Percentiles rank a stretch among this genome's conserved stretches.
Evolutionary conservation across 53 echinoderm and acorn worm species (phyloP).

Genomic region (Arbacia lixula): DNA sequence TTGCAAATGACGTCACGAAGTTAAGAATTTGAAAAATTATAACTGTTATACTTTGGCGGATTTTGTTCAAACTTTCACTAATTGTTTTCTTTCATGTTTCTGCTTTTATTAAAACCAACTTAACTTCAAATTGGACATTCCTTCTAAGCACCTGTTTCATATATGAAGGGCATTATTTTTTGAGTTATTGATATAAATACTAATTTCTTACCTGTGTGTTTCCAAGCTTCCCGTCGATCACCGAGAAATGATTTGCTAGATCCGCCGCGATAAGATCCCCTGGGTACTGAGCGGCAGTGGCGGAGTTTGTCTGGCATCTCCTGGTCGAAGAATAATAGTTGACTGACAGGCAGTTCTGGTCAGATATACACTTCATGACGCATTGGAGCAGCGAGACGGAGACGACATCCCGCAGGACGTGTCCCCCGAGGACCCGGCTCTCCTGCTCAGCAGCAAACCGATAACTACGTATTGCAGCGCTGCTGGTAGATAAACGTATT

Average conservation of each 20-base stretch:
- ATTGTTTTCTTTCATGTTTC: too few relatives aligned
- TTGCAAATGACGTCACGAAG: too few relatives aligned
- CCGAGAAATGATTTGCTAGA: not conserved
- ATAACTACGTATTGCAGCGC: too few relatives aligned
- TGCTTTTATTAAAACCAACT: too few relatives aligned
- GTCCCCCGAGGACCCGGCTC: not conserved
- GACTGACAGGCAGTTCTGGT: constrained; percentile 7
- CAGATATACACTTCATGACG: not conserved
- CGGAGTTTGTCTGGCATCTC: constrained; percentile 20
- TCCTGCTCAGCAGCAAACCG: not conserved
- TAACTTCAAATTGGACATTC: too few relatives aligned
- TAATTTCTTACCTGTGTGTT: not conserved
- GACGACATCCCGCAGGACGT: not conserved
- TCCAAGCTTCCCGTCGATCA: not conserved
- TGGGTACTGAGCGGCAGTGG: constrained; percentile 4
- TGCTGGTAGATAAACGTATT: too few relatives aligned
- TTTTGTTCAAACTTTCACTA: too few relatives aligned
- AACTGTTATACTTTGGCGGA: too few relatives aligned
- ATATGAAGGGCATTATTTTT: too few relatives aligned
- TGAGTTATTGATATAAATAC: too few relatives aligned
- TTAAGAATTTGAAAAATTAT: too few relatives aligned
- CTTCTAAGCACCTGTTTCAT: too few relatives aligned
- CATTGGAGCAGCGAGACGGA: not conserved
- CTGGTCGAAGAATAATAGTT: not conserved
- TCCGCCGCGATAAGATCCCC: not conserved